These are phyloP conservation scores for Peromyscus californicus DNA, from an alignment of 2,113 vertebrate genomes.

Conservation along the genomic window DNA sequence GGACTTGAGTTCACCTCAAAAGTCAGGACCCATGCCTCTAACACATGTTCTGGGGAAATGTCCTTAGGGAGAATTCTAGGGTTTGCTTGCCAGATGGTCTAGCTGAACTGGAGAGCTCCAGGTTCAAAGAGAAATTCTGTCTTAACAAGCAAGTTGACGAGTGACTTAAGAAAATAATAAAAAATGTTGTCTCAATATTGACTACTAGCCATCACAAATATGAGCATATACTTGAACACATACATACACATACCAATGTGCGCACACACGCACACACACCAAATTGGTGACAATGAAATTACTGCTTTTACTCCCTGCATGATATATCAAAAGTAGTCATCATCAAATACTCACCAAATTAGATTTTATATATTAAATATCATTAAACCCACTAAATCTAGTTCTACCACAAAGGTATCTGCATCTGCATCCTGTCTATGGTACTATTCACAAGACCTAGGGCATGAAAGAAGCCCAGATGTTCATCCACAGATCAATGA, in stretches of 20 bases:
- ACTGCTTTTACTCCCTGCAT: not conserved
- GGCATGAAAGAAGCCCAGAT: not conserved
- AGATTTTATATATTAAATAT: not conserved
- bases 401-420: not conserved
- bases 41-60: not conserved
- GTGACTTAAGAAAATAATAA: not conserved
- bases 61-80: not conserved
- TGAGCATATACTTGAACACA: not conserved
- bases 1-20: not conserved
- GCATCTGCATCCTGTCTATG: fast-evolving
- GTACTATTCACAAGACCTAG: not conserved
- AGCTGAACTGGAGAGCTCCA: not conserved
- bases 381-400: not conserved
- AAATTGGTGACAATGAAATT: not conserved
- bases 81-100: not conserved
- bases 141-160: not conserved
- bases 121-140: not conserved
- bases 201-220: not conserved
- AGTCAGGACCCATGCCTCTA: not conserved
- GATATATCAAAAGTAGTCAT: not conserved
- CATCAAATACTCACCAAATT: not conserved
- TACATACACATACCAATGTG: not conserved
- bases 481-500: not conserved
- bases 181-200: not conserved
- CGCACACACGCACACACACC: not conserved